phyloP scores from a whole-genome alignment of 2,113 vertebrate genomes.

The Heterochromis multidens region DNA sequence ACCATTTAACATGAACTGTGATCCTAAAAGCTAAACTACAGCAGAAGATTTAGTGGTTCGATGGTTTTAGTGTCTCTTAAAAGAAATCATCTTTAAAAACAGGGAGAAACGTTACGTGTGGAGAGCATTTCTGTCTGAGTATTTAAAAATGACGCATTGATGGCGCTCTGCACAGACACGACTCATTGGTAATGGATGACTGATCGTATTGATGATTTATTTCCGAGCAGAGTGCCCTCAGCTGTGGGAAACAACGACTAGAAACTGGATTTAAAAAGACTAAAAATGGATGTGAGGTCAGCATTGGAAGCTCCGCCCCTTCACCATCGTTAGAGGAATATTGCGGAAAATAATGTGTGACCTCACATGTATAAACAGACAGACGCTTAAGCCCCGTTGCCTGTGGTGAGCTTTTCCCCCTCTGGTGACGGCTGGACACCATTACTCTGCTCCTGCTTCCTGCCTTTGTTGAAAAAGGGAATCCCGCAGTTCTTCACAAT shows the following conservation, averaged over 20 bases:
- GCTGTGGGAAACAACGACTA: neutral
- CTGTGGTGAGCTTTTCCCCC: slow-evolving; percentile 69
- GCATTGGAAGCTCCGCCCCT: neutral
- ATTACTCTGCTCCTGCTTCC: neutral
- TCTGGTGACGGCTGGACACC: neutral
- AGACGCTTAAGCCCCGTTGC: neutral
- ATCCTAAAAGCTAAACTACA: neutral
- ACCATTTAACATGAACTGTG: neutral
- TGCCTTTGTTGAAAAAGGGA: accelerated
- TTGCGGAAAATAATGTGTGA: neutral
- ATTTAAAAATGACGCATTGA: neutral
- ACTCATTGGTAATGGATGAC: neutral
- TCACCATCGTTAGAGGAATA: neutral
- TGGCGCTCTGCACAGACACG: neutral
- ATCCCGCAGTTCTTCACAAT: neutral
- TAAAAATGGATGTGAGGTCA: neutral
- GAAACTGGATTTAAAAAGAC: neutral
- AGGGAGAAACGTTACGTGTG: neutral
- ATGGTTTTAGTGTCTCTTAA: slow-evolving; percentile 13
- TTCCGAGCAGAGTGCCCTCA: neutral
- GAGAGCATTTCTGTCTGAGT: neutral
- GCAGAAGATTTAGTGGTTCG: slow-evolving; percentile 4
- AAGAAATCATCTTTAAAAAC: neutral
- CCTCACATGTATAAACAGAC: neutral
- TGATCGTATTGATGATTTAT: neutral